Conservation (phyloP, 1,140 invertebrate genomes). For the Pollicipes pollicipes region DNA sequence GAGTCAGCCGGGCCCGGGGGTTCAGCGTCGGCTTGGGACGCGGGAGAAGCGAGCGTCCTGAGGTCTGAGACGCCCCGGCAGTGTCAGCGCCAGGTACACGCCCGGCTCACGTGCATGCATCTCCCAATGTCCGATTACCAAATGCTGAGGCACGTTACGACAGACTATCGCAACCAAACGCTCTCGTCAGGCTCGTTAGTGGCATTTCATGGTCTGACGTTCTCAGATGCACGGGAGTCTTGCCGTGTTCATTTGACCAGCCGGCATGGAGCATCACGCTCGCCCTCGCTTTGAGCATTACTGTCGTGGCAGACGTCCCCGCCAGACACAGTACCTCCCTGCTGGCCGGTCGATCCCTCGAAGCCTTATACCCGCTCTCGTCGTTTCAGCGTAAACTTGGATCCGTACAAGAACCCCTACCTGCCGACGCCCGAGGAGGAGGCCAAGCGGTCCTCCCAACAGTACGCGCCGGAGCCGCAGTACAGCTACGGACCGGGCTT, state of each 20-base stretch:
- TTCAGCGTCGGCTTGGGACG: not conserved
- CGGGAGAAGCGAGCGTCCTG: not conserved
- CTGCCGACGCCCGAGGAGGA: conserved; percentile 41
- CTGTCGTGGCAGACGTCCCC: too few species aligned
- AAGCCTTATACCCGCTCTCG: too few species aligned
- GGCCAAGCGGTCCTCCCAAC: not conserved
- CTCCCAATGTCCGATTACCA: too few species aligned
- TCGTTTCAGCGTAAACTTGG: conserved; percentile 44
- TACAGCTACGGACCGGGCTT: not conserved
- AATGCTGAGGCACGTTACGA: too few species aligned
- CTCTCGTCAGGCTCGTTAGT: not conserved
- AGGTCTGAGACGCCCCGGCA: too few species aligned
- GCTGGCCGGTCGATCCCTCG: too few species aligned
- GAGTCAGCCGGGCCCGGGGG: conserved; percentile 13
- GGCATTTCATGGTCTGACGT: not conserved
- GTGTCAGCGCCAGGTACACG: too few species aligned
- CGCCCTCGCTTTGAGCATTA: too few species aligned
- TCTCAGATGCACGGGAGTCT: not conserved
- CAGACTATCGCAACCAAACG: too few species aligned
- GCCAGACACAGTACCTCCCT: too few species aligned
- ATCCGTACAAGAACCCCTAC: conserved; percentile 59
- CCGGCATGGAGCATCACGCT: too few species aligned
- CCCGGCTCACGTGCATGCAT: too few species aligned
- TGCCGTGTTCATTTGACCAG: conserved; percentile 16
- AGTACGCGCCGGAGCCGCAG: not conserved